phyloP scores from a whole-genome alignment of 2,888 invertebrate genomes.

The Liopterus haemorrhoidalis region DNA sequence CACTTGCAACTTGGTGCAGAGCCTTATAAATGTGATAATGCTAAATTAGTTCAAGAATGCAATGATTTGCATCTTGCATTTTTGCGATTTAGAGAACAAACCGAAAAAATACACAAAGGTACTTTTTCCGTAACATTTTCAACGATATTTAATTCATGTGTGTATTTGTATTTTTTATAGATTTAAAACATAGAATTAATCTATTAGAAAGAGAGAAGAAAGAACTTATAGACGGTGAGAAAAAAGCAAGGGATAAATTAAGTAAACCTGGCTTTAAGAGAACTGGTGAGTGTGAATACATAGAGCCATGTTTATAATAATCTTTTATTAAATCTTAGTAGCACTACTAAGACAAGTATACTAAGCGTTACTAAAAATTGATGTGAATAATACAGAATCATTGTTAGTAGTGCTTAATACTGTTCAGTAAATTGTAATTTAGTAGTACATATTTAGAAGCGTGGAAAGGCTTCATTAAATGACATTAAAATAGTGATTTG shows the following conservation, averaged over 20 bases:
- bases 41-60: slow-evolving; percentile 67
- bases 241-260: slow-evolving; percentile 40
- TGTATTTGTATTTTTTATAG: slow-evolving; percentile 38
- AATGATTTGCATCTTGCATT: slow-evolving; percentile 65
- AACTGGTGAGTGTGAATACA: no score
- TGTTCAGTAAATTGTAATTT: no score
- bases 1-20: slow-evolving; percentile 65
- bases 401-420: no score
- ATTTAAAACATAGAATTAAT: slow-evolving; percentile 48
- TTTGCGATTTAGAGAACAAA: slow-evolving; percentile 59
- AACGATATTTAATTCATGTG: background rate
- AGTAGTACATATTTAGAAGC: no score
- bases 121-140: slow-evolving; percentile 24
- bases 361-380: no score
- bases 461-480: no score
- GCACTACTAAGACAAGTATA: no score
- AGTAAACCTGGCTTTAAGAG: slow-evolving; percentile 12
- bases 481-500: no score
- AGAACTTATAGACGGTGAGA: slow-evolving; percentile 50
- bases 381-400: no score
- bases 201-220: slow-evolving; percentile 53
- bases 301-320: no score
- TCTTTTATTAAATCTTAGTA: no score
- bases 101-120: slow-evolving; percentile 54
- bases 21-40: slow-evolving; percentile 76